Conservation (phyloP, 2,797 vertebrate genomes). For the Danio tinwini region DNA sequence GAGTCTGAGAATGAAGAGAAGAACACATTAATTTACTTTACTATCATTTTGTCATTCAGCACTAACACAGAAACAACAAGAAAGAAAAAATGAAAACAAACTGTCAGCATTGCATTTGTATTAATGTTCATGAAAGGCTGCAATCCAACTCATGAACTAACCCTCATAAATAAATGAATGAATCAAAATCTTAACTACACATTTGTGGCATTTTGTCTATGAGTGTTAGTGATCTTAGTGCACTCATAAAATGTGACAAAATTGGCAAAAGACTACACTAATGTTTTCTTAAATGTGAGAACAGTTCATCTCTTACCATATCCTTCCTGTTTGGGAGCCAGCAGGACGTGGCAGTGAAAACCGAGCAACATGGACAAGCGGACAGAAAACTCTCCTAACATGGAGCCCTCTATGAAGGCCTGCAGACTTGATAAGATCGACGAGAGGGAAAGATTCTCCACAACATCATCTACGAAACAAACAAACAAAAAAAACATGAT, state of each 20-base stretch:
- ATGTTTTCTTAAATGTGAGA: background rate
- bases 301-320: constrained; percentile 75
- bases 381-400: constrained; percentile 87
- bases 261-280: background rate
- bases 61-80: background rate
- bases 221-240: background rate
- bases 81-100: background rate
- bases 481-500: background rate
- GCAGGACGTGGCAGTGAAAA: constrained; percentile 94
- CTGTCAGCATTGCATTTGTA: background rate
- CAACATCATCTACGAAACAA: constrained; percentile 56
- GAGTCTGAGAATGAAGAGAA: constrained; percentile 72
- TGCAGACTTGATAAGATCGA: constrained; percentile 85
- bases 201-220: background rate
- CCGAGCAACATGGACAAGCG: constrained; percentile 87
- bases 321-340: constrained; percentile 81
- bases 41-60: background rate
- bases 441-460: constrained; percentile 73
- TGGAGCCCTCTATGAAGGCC: constrained; percentile 92
- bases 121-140: background rate
- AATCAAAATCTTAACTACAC: background rate
- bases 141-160: background rate
- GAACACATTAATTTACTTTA: background rate
- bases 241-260: background rate
- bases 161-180: background rate